phyloP scores from a whole-genome alignment of 2,797 vertebrate genomes.

The Sciaenops ocellatus region DNA sequence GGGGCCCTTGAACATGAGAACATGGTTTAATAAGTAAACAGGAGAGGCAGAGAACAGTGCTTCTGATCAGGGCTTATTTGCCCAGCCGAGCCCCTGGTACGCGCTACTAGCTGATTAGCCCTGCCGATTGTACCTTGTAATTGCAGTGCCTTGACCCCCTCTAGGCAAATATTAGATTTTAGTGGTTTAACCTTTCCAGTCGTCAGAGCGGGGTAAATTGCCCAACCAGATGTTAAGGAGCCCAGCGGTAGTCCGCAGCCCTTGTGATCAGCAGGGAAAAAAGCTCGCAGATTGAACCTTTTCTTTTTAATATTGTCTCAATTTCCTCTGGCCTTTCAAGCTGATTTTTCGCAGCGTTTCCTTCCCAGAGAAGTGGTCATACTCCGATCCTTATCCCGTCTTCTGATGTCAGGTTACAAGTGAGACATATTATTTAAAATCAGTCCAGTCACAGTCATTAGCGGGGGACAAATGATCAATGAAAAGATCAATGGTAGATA shows the following conservation, averaged over 20 bases:
- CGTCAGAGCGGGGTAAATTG: conserved; percentile 83
- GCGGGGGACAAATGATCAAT: conserved; percentile 64
- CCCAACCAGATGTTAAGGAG: conserved; percentile 84
- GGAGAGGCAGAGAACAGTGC: conserved; percentile 75
- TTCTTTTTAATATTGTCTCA: conserved; percentile 79
- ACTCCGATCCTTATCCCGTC: conserved; percentile 63
- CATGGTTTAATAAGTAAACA: conserved; percentile 88
- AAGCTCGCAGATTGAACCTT: conserved; percentile 74
- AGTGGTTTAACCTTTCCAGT: conserved; percentile 89
- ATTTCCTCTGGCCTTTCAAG: conserved; percentile 74
- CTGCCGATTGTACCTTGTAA: conserved; percentile 87
- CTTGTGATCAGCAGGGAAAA: conserved; percentile 81
- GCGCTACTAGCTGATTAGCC: conserved; percentile 87
- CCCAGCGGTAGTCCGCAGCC: conserved; percentile 76
- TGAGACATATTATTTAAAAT: conserved; percentile 75
- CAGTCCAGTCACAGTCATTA: conserved; percentile 71
- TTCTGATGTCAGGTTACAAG: conserved; percentile 68
- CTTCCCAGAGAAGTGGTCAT: conserved; percentile 33
- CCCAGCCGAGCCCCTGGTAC: conserved; percentile 72
- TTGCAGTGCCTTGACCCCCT: conserved; percentile 87
- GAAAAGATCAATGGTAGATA: conserved; percentile 73
- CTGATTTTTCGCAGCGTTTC: conserved; percentile 72
- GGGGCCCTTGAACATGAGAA: conserved; percentile 84
- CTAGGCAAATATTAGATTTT: conserved; percentile 89
- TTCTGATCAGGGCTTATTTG: conserved; percentile 84